These are phyloP conservation scores for Thereuonema tuberculata DNA, from an alignment of 1,140 invertebrate species.

Conservation along the genomic window DNA sequence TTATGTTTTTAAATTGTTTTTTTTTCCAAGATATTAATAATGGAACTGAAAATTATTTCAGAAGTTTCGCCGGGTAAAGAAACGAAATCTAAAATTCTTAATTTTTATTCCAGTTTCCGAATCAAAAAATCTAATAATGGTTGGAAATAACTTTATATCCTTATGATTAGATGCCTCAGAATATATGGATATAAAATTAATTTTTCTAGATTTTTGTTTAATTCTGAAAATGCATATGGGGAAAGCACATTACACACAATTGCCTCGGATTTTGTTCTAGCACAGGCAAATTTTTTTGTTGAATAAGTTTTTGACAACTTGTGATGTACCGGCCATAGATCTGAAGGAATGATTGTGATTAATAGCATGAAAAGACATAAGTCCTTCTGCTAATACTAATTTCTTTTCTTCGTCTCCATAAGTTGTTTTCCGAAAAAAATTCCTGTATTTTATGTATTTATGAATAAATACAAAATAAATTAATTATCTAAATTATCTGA, in stretches of 20 bases:
- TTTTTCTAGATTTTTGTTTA: constrained; percentile 8
- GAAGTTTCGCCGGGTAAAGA: constrained; percentile 8
- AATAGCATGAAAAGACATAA: no score
- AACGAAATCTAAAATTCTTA: constrained; percentile 7
- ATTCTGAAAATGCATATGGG: constrained; percentile 5
- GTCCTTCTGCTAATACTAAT: no score
- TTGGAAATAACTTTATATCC: constrained; percentile 5
- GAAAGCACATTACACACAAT: constrained; percentile 6
- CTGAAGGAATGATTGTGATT: no score
- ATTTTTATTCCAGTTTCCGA: constrained; percentile 5
- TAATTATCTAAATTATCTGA: no score
- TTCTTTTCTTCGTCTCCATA: no score
- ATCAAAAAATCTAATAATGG: constrained; percentile 4
- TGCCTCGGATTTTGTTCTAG: constrained; percentile 7
- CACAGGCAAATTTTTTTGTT: constrained; percentile 8
- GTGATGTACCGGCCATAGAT: constrained; percentile 3
- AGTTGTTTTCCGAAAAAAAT: no score
- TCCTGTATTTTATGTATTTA: no score
- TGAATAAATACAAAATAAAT: no score
- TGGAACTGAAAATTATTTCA: constrained; percentile 6
- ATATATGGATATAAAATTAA: not conserved
- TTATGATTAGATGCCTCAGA: constrained; percentile 7
- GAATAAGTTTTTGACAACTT: constrained; percentile 9
- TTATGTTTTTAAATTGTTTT: constrained; percentile 8
- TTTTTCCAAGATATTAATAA: constrained; percentile 4